phyloP scores from a whole-genome alignment of 2,797 vertebrate species.

The Sebastolobus alascanus region DNA sequence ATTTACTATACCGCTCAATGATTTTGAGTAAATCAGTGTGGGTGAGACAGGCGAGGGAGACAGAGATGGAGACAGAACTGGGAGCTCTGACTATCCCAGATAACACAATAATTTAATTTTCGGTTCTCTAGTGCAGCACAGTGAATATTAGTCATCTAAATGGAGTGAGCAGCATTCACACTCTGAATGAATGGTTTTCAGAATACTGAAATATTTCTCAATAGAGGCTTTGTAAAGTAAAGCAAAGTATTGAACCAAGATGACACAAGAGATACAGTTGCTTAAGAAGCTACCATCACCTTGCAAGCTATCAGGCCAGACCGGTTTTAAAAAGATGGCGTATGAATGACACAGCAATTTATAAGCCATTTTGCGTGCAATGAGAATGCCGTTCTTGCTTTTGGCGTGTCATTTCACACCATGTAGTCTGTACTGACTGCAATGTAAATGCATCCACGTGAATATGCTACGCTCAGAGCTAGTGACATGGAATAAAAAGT shows the following conservation, averaged over 20 bases:
- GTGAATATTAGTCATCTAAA: conserved; percentile 69
- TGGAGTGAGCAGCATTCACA: conserved; percentile 50
- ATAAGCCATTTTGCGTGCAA: not conserved
- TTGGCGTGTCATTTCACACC: too few species aligned
- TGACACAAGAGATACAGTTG: not conserved
- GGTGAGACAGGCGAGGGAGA: conserved; percentile 25
- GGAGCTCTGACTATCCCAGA: conserved; percentile 63
- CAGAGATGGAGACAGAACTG: conserved; percentile 51
- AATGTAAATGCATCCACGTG: too few species aligned
- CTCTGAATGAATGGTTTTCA: conserved; percentile 32
- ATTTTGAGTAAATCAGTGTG: conserved; percentile 14
- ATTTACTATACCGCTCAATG: conserved; percentile 8
- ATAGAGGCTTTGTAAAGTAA: conserved; percentile 11
- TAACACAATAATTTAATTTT: conserved; percentile 78
- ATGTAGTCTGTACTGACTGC: too few species aligned
- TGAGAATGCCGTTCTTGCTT: too few species aligned
- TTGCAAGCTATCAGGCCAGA: not conserved
- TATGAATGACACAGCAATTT: too few species aligned
- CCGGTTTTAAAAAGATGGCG: too few species aligned
- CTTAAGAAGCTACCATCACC: not conserved
- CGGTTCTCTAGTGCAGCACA: conserved; percentile 61
- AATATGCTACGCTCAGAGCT: too few species aligned
- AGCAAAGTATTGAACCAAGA: not conserved
- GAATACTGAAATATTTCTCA: conserved; percentile 37
- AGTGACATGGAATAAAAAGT: too few species aligned